A percentile compares a stretch with the other conserved stretches of the same genome.
Conservation (phyloP, 2,113 vertebrate genomes). For the Amphiprion percula region DNA sequence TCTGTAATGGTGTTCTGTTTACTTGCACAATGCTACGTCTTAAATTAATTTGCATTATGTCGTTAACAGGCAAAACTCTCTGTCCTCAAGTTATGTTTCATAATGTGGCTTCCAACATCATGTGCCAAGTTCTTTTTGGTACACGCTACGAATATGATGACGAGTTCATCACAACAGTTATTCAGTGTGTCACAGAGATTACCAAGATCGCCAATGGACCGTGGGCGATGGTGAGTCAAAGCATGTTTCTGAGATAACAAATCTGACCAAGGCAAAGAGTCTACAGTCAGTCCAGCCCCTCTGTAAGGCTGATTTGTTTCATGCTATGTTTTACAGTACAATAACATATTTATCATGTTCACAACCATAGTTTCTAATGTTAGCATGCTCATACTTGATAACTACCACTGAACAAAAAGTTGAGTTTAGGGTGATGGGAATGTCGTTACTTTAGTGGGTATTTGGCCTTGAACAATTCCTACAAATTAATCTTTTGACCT, state of each 20-base stretch:
- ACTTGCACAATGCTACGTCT: background rate
- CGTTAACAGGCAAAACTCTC: slow-evolving; percentile 54
- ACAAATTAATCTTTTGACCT: no score
- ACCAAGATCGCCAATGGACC: slow-evolving; percentile 71
- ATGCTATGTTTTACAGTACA: no score
- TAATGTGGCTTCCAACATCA: slow-evolving; percentile 81
- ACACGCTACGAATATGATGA: slow-evolving; percentile 79
- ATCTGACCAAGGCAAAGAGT: no score
- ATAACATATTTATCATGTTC: no score
- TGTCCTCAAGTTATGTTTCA: slow-evolving; percentile 73
- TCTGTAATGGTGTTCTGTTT: background rate
- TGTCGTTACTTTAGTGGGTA: no score
- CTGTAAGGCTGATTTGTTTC: no score
- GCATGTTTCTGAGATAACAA: background rate
- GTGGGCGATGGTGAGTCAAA: slow-evolving; percentile 74
- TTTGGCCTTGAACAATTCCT: no score
- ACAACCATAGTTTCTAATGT: no score
- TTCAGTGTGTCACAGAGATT: slow-evolving; percentile 63
- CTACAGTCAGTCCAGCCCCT: background rate
- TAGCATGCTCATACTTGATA: no score
- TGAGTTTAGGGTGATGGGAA: no score
- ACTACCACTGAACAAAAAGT: no score
- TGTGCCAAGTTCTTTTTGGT: slow-evolving; percentile 83
- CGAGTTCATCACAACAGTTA: slow-evolving; percentile 54
- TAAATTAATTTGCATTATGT: background rate